Conservation (phyloP, 2,888 invertebrate species). For the Eueremaeus valkanovi region DNA sequence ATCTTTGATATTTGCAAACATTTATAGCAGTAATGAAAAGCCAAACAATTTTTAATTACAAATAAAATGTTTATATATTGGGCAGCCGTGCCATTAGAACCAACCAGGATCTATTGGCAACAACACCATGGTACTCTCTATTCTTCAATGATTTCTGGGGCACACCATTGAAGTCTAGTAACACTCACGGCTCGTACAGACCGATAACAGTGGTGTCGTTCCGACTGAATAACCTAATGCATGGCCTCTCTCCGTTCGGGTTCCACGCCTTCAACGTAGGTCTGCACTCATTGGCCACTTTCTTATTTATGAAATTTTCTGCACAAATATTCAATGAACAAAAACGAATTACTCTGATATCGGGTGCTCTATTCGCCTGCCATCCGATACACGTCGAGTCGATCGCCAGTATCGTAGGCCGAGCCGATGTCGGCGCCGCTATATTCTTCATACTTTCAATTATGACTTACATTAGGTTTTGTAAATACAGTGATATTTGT, state of each 20-base stretch:
- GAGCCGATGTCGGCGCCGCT: slow-evolving; percentile 89
- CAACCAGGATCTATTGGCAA: slow-evolving; percentile 85
- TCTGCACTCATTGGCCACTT: slow-evolving; percentile 78
- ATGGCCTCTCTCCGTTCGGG: slow-evolving; percentile 68
- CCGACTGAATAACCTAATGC: slow-evolving; percentile 70
- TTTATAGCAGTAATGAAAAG: too few species aligned
- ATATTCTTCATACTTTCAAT: slow-evolving; percentile 83
- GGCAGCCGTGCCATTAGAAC: slow-evolving; percentile 91
- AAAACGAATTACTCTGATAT: slow-evolving; percentile 55
- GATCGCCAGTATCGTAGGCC: slow-evolving; percentile 89
- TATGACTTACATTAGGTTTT: slow-evolving; percentile 74
- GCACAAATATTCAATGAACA: slow-evolving; percentile 55
- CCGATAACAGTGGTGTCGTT: slow-evolving; percentile 85
- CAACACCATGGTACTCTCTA: slow-evolving; percentile 73
- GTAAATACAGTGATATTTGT: slow-evolving; percentile 44
- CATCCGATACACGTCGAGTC: slow-evolving; percentile 97
- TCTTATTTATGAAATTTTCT: slow-evolving; percentile 72
- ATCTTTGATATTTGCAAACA: too few species aligned
- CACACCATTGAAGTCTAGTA: slow-evolving; percentile 82
- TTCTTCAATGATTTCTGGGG: slow-evolving; percentile 97
- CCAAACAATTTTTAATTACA: too few species aligned
- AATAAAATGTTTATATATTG: too few species aligned
- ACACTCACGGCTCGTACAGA: slow-evolving; percentile 94
- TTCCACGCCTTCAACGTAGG: slow-evolving; percentile 82
- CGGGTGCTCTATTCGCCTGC: slow-evolving; percentile 83